Percentiles rank a stretch among this genome's conserved stretches.
Evolutionary conservation across 2,797 vertebrate species (phyloP).

Genomic region (Tapera naevia): DNA sequence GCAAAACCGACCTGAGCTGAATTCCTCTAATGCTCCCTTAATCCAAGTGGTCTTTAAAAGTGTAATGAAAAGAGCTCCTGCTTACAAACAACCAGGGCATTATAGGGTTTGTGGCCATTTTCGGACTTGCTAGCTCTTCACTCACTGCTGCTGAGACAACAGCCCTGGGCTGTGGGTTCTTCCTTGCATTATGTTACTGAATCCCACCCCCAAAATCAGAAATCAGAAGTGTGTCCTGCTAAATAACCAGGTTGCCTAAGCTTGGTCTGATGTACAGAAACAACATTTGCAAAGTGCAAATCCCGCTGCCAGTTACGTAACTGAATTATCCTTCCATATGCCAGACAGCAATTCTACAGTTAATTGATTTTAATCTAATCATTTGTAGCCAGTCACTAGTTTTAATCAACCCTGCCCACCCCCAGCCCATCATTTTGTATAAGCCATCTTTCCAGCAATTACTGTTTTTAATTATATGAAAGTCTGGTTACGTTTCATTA

Average conservation of each 20-base stretch:
- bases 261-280: background rate
- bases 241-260: background rate
- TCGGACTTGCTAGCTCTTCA: background rate
- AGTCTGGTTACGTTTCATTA: constrained; percentile 45
- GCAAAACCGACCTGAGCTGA: background rate
- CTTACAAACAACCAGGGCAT: background rate
- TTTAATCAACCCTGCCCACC: constrained; percentile 60
- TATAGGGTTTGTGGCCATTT: fast-evolving
- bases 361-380: constrained; percentile 73
- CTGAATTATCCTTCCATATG: constrained; percentile 57
- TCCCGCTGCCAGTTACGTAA: constrained; percentile 38
- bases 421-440: background rate
- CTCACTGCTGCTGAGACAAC: too few relatives aligned
- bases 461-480: constrained; percentile 52
- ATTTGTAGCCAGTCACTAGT: constrained; percentile 55
- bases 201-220: background rate
- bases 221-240: background rate
- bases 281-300: constrained; percentile 39
- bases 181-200: fast-evolving
- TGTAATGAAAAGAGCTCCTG: constrained; percentile 13
- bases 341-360: constrained; percentile 45
- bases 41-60: constrained; percentile 1
- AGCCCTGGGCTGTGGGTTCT: background rate
- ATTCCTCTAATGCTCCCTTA: constrained; percentile 36
- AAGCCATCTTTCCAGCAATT: constrained; percentile 39